Evolutionary conservation across 2,888 invertebrate genomes (phyloP).

Genomic region (Aphodius granarius): DNA sequence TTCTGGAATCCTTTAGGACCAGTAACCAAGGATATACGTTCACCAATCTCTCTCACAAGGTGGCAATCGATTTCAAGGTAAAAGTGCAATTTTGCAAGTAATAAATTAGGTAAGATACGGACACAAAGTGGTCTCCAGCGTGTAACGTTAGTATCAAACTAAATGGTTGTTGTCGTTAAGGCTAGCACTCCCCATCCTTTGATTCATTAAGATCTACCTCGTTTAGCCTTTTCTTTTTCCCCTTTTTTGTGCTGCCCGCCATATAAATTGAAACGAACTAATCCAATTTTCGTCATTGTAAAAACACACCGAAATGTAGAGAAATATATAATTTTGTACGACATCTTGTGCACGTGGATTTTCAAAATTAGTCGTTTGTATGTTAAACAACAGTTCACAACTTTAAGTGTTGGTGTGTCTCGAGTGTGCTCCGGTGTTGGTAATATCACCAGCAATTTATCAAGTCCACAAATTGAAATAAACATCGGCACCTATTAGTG

Average conservation of each 20-base stretch:
- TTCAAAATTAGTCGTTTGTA: neutral
- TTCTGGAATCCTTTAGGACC: neutral
- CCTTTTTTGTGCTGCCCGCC: neutral
- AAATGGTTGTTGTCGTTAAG: conserved; percentile 14
- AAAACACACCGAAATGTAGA: neutral
- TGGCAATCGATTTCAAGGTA: conserved; percentile 5
- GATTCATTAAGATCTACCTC: conserved; percentile 4
- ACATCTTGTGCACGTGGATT: no score
- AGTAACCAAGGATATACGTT: neutral
- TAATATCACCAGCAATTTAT: neutral
- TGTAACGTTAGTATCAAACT: conserved; percentile 7
- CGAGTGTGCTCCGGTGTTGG: neutral
- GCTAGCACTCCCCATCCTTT: neutral
- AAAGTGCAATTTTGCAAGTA: conserved; percentile 14
- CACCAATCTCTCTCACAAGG: neutral
- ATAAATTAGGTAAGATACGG: conserved; percentile 6
- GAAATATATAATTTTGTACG: neutral
- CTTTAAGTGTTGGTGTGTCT: neutral
- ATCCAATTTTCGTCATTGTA: neutral
- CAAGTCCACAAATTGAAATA: conserved; percentile 7
- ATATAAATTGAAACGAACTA: neutral
- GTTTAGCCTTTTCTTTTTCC: neutral
- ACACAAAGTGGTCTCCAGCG: conserved; percentile 4
- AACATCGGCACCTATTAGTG: conserved; percentile 8
- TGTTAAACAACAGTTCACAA: neutral